Evolutionary conservation across 2,113 vertebrate genomes (phyloP).

Genomic region (Corvus moneduloides): DNA sequence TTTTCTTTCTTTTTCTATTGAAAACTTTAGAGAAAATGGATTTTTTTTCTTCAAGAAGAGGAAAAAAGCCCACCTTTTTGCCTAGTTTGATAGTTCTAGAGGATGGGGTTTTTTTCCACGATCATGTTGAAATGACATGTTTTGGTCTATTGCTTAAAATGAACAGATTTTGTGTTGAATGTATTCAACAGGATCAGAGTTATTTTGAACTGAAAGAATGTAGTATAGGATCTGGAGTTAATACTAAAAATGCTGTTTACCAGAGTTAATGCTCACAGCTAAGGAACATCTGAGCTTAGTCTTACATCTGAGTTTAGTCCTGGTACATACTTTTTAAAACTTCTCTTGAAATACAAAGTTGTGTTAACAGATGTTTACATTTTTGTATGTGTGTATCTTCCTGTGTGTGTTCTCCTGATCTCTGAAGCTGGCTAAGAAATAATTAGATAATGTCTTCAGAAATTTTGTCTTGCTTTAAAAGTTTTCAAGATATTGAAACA

Average conservation of each 20-base stretch:
- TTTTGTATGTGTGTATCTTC: not conserved
- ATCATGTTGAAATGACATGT: not conserved
- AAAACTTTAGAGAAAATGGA: not conserved
- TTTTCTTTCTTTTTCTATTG: not conserved
- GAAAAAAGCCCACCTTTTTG: rapidly evolving
- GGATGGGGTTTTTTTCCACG: not conserved
- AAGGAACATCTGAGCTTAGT: not conserved
- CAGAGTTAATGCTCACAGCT: not conserved
- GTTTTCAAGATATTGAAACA: not conserved
- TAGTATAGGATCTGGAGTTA: not conserved
- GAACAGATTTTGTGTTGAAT: not conserved
- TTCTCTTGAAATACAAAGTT: not conserved
- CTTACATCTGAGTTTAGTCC: not conserved
- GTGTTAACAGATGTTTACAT: not conserved
- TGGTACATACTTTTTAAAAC: not conserved
- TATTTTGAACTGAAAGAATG: not conserved
- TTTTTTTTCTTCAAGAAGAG: not conserved
- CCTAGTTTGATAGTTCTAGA: not conserved
- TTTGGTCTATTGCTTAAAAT: not conserved
- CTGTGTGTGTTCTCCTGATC: not conserved
- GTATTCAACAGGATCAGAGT: not conserved
- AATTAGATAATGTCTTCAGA: not conserved
- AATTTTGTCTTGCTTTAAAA: not conserved
- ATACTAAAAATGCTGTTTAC: not conserved
- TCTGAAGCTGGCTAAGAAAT: not conserved